Evolutionary conservation across 1,140 invertebrate species (phyloP).

Genomic region (Cotesia glomerata): DNA sequence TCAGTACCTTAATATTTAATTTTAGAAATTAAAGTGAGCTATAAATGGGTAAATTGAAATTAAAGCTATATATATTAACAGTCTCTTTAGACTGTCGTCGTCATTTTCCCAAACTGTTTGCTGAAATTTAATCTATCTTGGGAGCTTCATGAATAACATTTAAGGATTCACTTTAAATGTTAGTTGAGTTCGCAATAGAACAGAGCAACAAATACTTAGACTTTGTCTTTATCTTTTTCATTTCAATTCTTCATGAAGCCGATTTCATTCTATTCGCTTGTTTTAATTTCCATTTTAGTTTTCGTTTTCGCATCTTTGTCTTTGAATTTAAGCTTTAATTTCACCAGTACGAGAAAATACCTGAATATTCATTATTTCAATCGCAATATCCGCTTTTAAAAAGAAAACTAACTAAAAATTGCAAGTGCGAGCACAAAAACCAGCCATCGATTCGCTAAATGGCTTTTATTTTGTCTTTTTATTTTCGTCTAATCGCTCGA

Average conservation of each 20-base stretch:
- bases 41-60: no score
- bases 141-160: constrained; percentile 4
- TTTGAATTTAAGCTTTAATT: background rate
- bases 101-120: background rate
- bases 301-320: no score
- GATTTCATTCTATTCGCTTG: background rate
- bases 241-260: background rate
- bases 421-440: background rate
- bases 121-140: background rate
- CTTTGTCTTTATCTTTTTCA: no score
- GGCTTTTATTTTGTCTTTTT: background rate
- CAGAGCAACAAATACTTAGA: background rate
- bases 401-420: background rate
- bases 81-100: background rate
- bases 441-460: background rate
- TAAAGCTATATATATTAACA: background rate
- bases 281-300: no score
- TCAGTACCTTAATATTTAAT: no score
- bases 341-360: background rate
- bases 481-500: no score
- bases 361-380: background rate
- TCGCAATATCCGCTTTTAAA: background rate
- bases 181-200: background rate
- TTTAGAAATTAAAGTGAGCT: no score
- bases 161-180: background rate